Conservation (phyloP, 1,140 invertebrate genomes). For the Neuroterus valhalla region DNA sequence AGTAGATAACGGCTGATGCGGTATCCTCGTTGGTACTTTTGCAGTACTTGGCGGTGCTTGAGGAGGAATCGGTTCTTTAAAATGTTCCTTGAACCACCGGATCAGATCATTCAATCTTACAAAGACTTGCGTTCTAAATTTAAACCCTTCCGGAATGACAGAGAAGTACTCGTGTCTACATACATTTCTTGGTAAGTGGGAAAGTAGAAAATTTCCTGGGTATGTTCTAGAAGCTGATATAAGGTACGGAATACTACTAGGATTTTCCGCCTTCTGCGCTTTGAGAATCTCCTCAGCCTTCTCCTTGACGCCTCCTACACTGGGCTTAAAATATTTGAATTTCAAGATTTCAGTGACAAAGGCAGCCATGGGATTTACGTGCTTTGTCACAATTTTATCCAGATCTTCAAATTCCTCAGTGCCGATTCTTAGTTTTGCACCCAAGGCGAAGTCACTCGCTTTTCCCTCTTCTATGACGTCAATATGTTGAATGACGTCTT, state of each 20-base stretch:
- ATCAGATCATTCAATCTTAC: constrained; percentile 88
- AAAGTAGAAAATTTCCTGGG: constrained; percentile 96
- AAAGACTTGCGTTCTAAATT: constrained; percentile 92
- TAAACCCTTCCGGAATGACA: constrained; percentile 93
- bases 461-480: constrained; percentile 97
- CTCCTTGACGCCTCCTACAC: constrained; percentile 84
- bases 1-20: constrained; percentile 74
- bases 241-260: constrained; percentile 93
- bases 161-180: constrained; percentile 94
- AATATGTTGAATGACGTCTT: constrained; percentile 96
- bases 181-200: constrained; percentile 91
- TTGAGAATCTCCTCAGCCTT: constrained; percentile 91
- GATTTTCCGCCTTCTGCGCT: constrained; percentile 90
- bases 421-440: constrained; percentile 89
- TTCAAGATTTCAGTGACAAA: constrained; percentile 92
- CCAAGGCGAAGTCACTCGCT: constrained; percentile 96
- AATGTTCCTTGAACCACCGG: constrained; percentile 99
- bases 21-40: constrained; percentile 79
- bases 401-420: constrained; percentile 97
- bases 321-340: constrained; percentile 92
- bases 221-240: constrained; percentile 89
- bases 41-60: constrained; percentile 83
- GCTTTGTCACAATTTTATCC: constrained; percentile 97
- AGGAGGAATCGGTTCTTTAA: constrained; percentile 90
- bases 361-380: constrained; percentile 96